Conservation (phyloP, 2,888 invertebrate genomes). For the Zeuzera pyrina region DNA sequence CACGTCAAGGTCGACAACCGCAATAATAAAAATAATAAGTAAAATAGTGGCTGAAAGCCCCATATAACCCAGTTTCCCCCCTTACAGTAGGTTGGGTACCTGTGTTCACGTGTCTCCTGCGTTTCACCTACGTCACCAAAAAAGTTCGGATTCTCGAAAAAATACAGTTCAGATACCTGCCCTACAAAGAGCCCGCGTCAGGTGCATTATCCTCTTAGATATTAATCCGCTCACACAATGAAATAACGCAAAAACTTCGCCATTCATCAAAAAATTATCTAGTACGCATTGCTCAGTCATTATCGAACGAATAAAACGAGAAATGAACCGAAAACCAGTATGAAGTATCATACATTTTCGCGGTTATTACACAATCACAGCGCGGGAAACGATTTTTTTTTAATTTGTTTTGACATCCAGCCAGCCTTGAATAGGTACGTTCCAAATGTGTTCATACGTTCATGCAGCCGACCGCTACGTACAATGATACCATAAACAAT, state of each 20-base stretch:
- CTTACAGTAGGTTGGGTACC: too few species aligned
- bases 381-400: conserved; percentile 24
- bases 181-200: conserved; percentile 45
- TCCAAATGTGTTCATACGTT: too few species aligned
- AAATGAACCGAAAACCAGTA: conserved; percentile 36
- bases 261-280: conserved; percentile 60
- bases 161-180: conserved; percentile 54
- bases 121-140: too few species aligned
- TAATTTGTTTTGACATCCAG: conserved; percentile 60
- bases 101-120: too few species aligned
- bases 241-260: conserved; percentile 34
- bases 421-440: conserved; percentile 35
- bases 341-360: conserved; percentile 38
- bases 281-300: conserved; percentile 39
- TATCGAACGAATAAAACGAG: conserved; percentile 29
- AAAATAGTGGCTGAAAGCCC: too few species aligned
- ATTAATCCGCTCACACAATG: conserved; percentile 51
- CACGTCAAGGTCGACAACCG: too few species aligned
- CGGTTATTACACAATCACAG: conserved; percentile 50
- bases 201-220: conserved; percentile 62
- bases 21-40: too few species aligned
- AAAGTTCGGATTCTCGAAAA: too few species aligned
- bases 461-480: too few species aligned
- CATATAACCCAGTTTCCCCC: too few species aligned
- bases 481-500: conserved; percentile 60